A percentile compares a stretch with the other conserved stretches of the same genome.
These are phyloP conservation scores for Anarrhichthys ocellatus DNA, from an alignment of 2,113 vertebrate species.

Conservation along the genomic window DNA sequence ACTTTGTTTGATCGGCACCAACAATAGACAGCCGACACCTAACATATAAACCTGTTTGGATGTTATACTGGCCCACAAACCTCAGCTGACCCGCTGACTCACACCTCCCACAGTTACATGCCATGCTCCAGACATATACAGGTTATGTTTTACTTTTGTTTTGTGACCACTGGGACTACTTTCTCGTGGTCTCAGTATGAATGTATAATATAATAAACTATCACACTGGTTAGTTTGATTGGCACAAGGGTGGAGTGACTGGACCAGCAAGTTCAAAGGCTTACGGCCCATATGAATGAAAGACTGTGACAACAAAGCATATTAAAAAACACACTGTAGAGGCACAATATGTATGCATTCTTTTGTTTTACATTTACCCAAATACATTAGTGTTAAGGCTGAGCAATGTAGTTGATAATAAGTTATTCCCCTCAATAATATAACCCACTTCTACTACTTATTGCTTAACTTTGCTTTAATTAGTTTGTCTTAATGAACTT, in stretches of 20 bases:
- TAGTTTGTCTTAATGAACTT: background rate
- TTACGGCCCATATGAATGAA: background rate
- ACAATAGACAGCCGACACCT: background rate
- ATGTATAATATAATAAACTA: background rate
- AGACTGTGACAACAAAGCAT: background rate
- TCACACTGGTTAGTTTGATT: background rate
- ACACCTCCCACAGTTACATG: background rate
- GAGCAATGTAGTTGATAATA: background rate
- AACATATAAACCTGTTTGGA: no score
- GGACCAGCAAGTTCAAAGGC: constrained; percentile 23
- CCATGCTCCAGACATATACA: background rate
- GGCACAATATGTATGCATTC: background rate
- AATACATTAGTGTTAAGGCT: background rate
- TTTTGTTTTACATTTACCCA: background rate
- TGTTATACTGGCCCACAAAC: background rate
- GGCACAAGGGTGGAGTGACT: constrained; percentile 25
- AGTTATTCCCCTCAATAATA: background rate
- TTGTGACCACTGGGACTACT: background rate
- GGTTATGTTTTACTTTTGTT: background rate
- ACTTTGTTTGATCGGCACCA: background rate
- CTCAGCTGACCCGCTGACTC: background rate
- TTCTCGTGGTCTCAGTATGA: no score
- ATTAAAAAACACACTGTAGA: background rate
- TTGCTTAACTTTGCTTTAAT: background rate
- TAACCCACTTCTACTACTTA: background rate